phyloP scores from a whole-genome alignment of 2,797 vertebrate species.

The Oreonectes daqikongensis region DNA sequence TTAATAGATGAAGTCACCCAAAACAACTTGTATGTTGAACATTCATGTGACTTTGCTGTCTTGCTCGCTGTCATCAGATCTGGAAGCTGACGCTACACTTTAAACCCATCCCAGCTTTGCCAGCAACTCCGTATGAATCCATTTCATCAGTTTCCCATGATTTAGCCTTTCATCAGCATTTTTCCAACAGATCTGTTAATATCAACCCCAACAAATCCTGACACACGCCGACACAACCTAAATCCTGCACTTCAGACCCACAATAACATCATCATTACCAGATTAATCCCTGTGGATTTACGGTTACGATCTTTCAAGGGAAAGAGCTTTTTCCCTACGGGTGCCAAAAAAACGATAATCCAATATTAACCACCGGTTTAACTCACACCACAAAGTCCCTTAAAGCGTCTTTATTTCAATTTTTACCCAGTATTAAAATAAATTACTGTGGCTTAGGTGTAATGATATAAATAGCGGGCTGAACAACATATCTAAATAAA shows the following conservation, averaged over 20 bases:
- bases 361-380: constrained; percentile 36
- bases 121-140: constrained; percentile 15
- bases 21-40: neutral
- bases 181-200: constrained; percentile 37
- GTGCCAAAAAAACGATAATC: constrained; percentile 38
- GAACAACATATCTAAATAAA: constrained; percentile 21
- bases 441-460: too few relatives aligned
- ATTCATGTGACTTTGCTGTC: neutral
- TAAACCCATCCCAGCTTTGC: neutral
- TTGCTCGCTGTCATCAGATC: neutral
- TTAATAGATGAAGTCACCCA: neutral
- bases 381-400: neutral
- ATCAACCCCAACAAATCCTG: constrained; percentile 43
- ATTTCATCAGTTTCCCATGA: neutral
- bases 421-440: constrained; percentile 17
- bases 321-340: neutral
- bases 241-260: constrained; percentile 41
- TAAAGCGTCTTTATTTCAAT: constrained; percentile 6
- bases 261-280: constrained; percentile 45
- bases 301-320: constrained; percentile 25
- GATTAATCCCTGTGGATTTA: constrained; percentile 47
- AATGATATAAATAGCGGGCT: constrained; percentile 26
- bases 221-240: constrained; percentile 26
- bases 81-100: constrained; percentile 9
- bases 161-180: constrained; percentile 23